Percentiles rank a stretch among this genome's conserved stretches.
These are phyloP conservation scores for Ephialtes manifestator DNA, from an alignment of 2,888 invertebrate genomes.

Conservation along the genomic window DNA sequence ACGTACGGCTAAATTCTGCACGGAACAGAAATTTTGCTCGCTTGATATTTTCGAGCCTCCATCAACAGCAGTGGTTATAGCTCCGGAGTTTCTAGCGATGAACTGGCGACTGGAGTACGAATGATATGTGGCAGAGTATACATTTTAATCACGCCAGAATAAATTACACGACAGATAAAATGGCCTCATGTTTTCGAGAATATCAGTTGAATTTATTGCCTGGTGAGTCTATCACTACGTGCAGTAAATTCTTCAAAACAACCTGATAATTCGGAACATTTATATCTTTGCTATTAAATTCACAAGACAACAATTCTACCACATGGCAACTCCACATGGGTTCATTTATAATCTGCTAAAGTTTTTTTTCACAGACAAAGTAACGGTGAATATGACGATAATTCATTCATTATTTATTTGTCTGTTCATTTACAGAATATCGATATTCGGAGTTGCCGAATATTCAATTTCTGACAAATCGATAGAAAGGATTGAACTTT, in stretches of 20 bases:
- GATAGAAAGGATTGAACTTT: no score
- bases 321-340: no score
- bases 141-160: constrained; percentile 48
- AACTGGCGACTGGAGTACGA: constrained; percentile 28
- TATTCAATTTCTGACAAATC: no score
- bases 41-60: constrained; percentile 40
- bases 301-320: no score
- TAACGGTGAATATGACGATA: not conserved
- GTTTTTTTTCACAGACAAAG: no score
- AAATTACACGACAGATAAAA: constrained; percentile 13
- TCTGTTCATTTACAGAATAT: not conserved
- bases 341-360: no score
- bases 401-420: not conserved
- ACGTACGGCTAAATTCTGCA: constrained; percentile 51
- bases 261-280: not conserved
- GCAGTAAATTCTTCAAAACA: constrained; percentile 13
- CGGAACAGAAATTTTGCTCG: constrained; percentile 50
- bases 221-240: not conserved
- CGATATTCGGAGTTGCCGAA: no score
- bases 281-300: no score
- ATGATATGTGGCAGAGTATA: constrained; percentile 31
- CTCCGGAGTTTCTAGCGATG: constrained; percentile 26
- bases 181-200: constrained; percentile 15
- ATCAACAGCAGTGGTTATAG: constrained; percentile 7
- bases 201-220: constrained; percentile 21